A percentile compares a stretch with the other conserved stretches of the same genome.
These are phyloP conservation scores for Enoplolaimus lenunculus DNA, from an alignment of 2,888 invertebrate genomes.

Conservation along the genomic window DNA sequence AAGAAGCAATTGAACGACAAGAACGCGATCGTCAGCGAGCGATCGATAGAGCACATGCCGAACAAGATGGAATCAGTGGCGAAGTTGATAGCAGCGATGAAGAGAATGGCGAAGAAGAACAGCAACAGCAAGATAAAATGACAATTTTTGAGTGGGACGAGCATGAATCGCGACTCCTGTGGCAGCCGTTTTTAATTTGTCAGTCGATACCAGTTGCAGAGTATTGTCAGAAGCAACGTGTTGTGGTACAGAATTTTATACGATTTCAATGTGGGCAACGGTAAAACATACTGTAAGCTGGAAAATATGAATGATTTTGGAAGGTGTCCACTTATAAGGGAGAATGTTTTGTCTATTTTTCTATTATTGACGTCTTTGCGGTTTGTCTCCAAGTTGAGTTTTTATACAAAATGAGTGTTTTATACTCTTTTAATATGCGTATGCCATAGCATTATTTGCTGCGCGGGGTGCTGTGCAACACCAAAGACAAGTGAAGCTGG, in stretches of 20 bases:
- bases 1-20: not conserved
- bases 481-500: no score
- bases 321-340: no score
- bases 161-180: conserved; percentile 3
- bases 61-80: not conserved
- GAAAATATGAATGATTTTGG: no score
- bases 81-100: not conserved
- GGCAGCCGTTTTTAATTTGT: conserved; percentile 13
- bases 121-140: not conserved
- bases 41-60: not conserved
- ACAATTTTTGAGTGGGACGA: not conserved
- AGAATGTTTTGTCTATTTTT: no score
- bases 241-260: conserved; percentile 5
- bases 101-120: not conserved
- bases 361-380: no score
- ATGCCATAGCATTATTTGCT: no score
- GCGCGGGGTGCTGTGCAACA: no score
- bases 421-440: no score
- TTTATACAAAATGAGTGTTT: no score
- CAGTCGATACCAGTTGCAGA: conserved; percentile 15
- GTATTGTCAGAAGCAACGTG: conserved; percentile 8
- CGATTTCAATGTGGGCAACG: conserved; percentile 21
- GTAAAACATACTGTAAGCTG: no score
- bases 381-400: no score
- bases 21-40: conserved; percentile 9